These are phyloP conservation scores for Mythimna impura DNA, from an alignment of 2,888 invertebrate genomes.

Conservation along the genomic window DNA sequence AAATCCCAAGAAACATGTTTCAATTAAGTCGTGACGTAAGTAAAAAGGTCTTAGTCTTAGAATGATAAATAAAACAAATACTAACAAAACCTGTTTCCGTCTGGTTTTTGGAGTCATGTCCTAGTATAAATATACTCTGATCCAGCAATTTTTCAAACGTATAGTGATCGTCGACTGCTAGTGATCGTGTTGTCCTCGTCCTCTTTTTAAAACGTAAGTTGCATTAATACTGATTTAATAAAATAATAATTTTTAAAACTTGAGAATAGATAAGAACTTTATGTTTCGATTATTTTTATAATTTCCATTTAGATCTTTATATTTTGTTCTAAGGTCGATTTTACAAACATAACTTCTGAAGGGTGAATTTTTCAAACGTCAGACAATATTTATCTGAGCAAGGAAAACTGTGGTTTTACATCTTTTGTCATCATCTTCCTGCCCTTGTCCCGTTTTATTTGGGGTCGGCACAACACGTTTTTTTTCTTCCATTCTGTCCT, in stretches of 20 bases:
- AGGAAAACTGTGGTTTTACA: too few relatives aligned
- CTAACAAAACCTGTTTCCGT: constrained; percentile 58
- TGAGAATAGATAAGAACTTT: not conserved
- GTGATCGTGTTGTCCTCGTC: constrained; percentile 25
- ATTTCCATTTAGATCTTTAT: not conserved
- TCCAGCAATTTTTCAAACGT: constrained; percentile 37
- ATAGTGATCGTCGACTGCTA: constrained; percentile 27
- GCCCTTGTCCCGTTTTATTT: too few relatives aligned
- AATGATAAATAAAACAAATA: constrained; percentile 36
- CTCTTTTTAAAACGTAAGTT: constrained; percentile 35
- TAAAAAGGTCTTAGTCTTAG: constrained; percentile 48
- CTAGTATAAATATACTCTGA: constrained; percentile 59
- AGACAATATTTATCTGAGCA: not conserved
- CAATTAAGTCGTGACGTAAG: constrained; percentile 38
- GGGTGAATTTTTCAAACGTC: not conserved
- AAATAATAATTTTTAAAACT: not conserved
- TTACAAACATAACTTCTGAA: too few relatives aligned
- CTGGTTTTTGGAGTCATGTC: constrained; percentile 44
- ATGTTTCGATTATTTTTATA: not conserved
- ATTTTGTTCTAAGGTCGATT: not conserved
- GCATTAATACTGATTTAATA: not conserved
- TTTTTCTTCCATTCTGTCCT: too few relatives aligned
- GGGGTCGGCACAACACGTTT: too few relatives aligned
- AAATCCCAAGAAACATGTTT: constrained; percentile 26
- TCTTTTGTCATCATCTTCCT: too few relatives aligned